Evolutionary conservation across 2,888 invertebrate genomes (phyloP), one percentile per base, ranked within the genome.

Genomic region (Panzeria rudis): DNA sequence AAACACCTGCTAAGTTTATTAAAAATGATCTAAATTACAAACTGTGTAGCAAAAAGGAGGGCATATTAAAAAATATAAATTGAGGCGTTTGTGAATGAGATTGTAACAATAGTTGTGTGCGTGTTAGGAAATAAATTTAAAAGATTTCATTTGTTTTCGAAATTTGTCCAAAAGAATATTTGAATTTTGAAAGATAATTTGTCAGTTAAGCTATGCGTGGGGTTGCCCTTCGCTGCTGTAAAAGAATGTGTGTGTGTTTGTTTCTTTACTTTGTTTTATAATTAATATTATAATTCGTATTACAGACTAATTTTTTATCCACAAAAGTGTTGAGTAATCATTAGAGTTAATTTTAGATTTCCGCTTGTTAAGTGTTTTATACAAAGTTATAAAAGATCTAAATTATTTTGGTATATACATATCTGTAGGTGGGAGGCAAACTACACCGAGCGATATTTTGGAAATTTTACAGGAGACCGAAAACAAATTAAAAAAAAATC

Each of bases 1-100:
- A 54, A 73, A 61, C 78, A 85, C 85, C 85, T 85, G 85, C 68
- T 72, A 41, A n/a, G 47, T 64, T 29, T 62, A 69, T 56, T 69
- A 47, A 78, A 56, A 73, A 54, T 69, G 62, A 25, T 44, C 78
- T 68, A 79, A 47, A 54, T 68, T 78, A 25, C 17, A 20, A 2
- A 50, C 5, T 69, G 32, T 44, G 29, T n/a, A 11, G 52, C 44
- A n/a, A 69, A 81, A 81, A 82, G 23, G 17, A 56, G 68, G 61
- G n/a, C 59, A 80, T 52, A 20, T 59, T 38, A 29, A 38, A 59
- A 54, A 66, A 41, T 7, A 41, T 59, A 52, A 41, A 20, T 61
- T 71, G 9, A 66, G 75, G 32, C 29, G 50, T 66, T 44, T 62
- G 44, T 75, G 41, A 56, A 76, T n/a, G 32, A 35, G 47, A 56